Conservation (phyloP, 2,888 invertebrate genomes). For the Ormyrus thymus region DNA sequence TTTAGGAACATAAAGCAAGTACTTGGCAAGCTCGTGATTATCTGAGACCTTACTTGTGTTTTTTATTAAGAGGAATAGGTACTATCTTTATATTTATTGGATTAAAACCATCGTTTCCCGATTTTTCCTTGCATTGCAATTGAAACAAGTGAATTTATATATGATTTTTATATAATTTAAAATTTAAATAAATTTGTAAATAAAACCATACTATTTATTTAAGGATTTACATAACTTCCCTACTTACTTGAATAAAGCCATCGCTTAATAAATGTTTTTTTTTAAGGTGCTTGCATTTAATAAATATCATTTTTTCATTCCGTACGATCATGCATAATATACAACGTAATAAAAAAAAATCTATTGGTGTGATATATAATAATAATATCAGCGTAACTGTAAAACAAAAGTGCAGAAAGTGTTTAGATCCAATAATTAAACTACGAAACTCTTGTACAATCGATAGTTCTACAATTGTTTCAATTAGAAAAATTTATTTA, state of each 20-base stretch:
- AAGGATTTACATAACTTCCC: conserved; percentile 22
- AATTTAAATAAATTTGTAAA: conserved; percentile 48
- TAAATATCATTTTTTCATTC: conserved; percentile 39
- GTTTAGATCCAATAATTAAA: conserved; percentile 47
- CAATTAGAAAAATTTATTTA: neutral
- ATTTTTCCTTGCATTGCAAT: conserved; percentile 24
- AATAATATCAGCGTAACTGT: conserved; percentile 50
- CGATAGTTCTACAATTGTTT: conserved; percentile 38
- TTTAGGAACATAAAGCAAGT: conserved; percentile 55
- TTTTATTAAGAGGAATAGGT: conserved; percentile 23
- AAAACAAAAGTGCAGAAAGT: conserved; percentile 39
- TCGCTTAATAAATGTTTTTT: conserved; percentile 5
- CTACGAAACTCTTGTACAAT: conserved; percentile 46
- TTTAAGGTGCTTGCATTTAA: conserved; percentile 55
- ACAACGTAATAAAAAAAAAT: conserved; percentile 49
- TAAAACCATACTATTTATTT: conserved; percentile 46
- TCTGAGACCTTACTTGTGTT: conserved; percentile 29
- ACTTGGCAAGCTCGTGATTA: conserved; percentile 40
- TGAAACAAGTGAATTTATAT: conserved; percentile 24
- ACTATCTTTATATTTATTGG: conserved; percentile 41
- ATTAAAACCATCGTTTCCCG: conserved; percentile 21
- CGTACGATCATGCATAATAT: conserved; percentile 55
- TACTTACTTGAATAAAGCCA: conserved; percentile 1
- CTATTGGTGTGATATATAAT: conserved; percentile 56
- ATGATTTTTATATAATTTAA: conserved; percentile 44